A percentile compares a stretch with the other conserved stretches of the same genome.
Evolutionary conservation across 2,888 invertebrate species (phyloP).

Genomic region (Dryomyza anilis): DNA sequence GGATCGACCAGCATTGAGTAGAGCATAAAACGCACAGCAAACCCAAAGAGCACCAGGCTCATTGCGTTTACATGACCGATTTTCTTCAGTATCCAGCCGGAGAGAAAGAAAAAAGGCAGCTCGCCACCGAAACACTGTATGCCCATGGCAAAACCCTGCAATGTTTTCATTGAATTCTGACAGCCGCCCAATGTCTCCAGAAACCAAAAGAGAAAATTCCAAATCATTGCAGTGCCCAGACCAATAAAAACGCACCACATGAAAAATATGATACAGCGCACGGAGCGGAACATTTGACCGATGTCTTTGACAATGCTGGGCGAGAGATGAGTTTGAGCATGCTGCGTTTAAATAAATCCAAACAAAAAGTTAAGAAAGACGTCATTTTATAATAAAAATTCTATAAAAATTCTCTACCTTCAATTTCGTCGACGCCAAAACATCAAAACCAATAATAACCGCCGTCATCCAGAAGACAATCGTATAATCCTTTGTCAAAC

Average conservation of each 20-base stretch:
- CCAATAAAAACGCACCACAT: slow-evolving; percentile 83
- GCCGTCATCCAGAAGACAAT: slow-evolving; percentile 81
- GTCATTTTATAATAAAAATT: not conserved
- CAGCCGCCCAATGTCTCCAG: slow-evolving; percentile 73
- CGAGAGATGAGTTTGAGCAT: slow-evolving; percentile 69
- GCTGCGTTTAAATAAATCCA: slow-evolving; percentile 58
- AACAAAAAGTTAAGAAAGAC: not conserved
- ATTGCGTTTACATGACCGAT: slow-evolving; percentile 84
- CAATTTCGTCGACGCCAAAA: slow-evolving; percentile 70
- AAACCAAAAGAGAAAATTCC: slow-evolving; percentile 89
- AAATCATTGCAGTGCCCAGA: slow-evolving; percentile 80
- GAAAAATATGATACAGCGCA: slow-evolving; percentile 75
- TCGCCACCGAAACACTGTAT: slow-evolving; percentile 85
- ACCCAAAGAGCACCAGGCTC: slow-evolving; percentile 79
- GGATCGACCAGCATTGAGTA: slow-evolving; percentile 81
- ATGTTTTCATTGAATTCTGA: slow-evolving; percentile 70
- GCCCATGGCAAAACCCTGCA: slow-evolving; percentile 75
- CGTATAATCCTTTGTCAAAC: slow-evolving; percentile 72
- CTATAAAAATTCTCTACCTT: slow-evolving; percentile 60
- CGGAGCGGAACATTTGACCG: slow-evolving; percentile 68
- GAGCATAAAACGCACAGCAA: slow-evolving; percentile 78
- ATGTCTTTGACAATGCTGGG: slow-evolving; percentile 73
- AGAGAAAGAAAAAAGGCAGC: slow-evolving; percentile 84
- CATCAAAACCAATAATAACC: slow-evolving; percentile 69
- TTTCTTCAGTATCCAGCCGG: slow-evolving; percentile 75